Base-by-base conservation (phyloP, 2,888 invertebrate species). In the Hydrotaea diabolus region DNA sequence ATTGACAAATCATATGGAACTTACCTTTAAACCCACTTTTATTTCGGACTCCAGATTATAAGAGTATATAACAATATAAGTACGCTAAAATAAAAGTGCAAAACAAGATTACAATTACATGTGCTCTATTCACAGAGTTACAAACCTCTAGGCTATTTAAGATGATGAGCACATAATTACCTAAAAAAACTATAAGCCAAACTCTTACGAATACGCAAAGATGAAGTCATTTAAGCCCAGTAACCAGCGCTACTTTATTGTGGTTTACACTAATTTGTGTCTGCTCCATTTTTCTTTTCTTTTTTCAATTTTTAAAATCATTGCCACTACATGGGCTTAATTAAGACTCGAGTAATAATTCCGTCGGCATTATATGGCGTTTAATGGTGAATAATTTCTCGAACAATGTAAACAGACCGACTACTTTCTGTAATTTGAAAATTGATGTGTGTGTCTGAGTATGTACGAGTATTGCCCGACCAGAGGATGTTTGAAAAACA, bases 361-460 rank as follows among this genome's bases (percentile, higher is more conserved):
- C 7, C 15, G n/a, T 49, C 8, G 39, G 39, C 39, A 36, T 39
- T 39, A 26, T 59, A 26, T 57, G 57, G 11, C 23, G 21, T 49
- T 2, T n/a, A n/a, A 49, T 43, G 1, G 11, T 43, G 26, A n/a
- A 26, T 62, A 8, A 31, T 31, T 62, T 11, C 17, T 62, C 31
- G 4, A 9, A 31, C 17, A 62, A 31, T 62, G 62, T 36, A 31
- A 62, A n/a, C 9, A 31, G 59, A 59, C 26, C 9, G 15, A 9
- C 2, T 59, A 62, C 62, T 62, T 62, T 62, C 62, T 62, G 31
- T 62, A 59, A 59, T 59, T 15, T 26, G 26, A 13, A 26, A 59
- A 59, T 59, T 26, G 59, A 19, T 15, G 26, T 26, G 26, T n/a
- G n/a, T n/a, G n/a, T n/a, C n/a, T n/a, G n/a, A n/a, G n/a, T n/a